Evolutionary conservation across 2,113 vertebrate genomes (phyloP).

Genomic region (Lagopus leucura): DNA sequence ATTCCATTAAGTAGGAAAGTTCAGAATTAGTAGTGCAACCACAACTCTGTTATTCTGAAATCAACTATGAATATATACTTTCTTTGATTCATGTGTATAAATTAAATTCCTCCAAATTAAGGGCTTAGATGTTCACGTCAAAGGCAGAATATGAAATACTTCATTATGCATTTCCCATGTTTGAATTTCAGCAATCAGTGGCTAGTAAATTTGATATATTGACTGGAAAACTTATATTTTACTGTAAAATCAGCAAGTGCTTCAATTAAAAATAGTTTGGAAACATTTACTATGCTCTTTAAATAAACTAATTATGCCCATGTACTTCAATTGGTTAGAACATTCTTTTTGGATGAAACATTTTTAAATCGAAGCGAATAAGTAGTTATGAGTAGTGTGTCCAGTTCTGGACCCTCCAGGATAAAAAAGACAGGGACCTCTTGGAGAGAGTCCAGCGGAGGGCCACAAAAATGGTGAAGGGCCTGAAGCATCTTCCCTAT

Average conservation of each 20-base stretch:
- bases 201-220: background rate
- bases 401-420: too few species aligned
- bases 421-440: too few species aligned
- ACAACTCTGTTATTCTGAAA: background rate
- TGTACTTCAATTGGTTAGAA: background rate
- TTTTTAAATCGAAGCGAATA: background rate
- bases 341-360: background rate
- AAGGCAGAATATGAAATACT: constrained; percentile 19
- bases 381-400: background rate
- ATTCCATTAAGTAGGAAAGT: constrained; percentile 13
- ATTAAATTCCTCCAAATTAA: background rate
- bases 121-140: constrained; percentile 6
- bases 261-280: background rate
- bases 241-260: background rate
- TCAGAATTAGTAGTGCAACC: background rate
- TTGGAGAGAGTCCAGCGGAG: too few species aligned
- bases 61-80: background rate
- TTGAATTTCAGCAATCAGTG: background rate
- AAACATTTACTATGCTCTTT: background rate
- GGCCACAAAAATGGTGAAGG: too few species aligned
- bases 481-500: too few species aligned
- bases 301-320: background rate
- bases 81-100: background rate
- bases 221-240: background rate
- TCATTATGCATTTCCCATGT: background rate